Conservation (phyloP, 2,888 invertebrate species). For the Ophioninae sp. region DNA sequence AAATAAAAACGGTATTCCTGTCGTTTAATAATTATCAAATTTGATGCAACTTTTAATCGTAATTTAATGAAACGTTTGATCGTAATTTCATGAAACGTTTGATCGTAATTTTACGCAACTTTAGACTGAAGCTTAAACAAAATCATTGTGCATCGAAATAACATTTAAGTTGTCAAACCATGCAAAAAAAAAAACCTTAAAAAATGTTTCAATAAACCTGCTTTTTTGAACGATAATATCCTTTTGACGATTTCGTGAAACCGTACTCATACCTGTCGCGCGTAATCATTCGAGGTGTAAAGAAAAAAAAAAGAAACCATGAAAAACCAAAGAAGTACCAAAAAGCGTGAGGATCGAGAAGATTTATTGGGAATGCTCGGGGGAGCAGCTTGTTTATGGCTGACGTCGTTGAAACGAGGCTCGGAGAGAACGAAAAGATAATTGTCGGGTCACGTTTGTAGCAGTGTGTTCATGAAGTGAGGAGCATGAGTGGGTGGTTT, state of each 20-base stretch:
- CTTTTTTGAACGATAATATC: not conserved
- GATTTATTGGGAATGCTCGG: not conserved
- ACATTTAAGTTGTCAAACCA: too few species aligned
- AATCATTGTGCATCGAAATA: too few species aligned
- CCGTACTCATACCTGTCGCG: not conserved
- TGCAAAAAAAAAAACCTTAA: too few species aligned
- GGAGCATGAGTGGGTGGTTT: constrained; percentile 50
- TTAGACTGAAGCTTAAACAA: too few species aligned
- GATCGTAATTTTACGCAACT: too few species aligned
- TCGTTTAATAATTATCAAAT: too few species aligned
- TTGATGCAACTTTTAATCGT: too few species aligned
- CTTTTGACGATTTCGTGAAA: not conserved
- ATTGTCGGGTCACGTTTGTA: constrained; percentile 39
- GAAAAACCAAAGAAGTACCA: not conserved
- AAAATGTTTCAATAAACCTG: not conserved
- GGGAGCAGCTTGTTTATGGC: constrained; percentile 5
- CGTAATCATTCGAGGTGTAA: not conserved
- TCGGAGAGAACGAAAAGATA: constrained; percentile 39
- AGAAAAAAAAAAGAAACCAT: not conserved
- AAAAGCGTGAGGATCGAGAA: not conserved
- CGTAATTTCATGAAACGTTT: too few species aligned
- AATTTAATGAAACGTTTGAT: too few species aligned
- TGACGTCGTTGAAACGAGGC: constrained; percentile 31
- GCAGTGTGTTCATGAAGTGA: constrained; percentile 10
- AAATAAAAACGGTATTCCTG: too few species aligned